Evolutionary conservation across 2,888 invertebrate species (phyloP), one percentile per base, ranked within the genome.

Genomic region (Calameuta idolon): DNA sequence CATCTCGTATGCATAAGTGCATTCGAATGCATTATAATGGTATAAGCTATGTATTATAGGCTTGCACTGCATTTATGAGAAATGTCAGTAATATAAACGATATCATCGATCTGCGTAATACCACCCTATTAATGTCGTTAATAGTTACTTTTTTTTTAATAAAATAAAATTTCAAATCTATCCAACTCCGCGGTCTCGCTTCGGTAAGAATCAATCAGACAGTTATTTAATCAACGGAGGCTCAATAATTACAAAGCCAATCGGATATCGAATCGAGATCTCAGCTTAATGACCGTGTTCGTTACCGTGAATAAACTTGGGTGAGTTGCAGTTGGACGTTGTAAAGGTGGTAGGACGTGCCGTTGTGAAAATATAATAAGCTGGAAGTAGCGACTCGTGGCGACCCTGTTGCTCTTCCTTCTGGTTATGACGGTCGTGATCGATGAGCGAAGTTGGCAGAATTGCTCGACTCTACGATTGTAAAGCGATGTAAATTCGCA

Each of bases 221-320:
- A 34, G 75, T 55, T 71, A 75, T 75, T 84, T 78, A 80, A 85
- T 81, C 80, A 81, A 69, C 74, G 73, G 76, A 77, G 79, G 78
- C 77, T 79, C 74, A 77, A 83, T 82, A 82, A 85, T 86, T 83
- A 80, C 82, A 77, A 81, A 85, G 78, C 78, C 80, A 73, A 83
- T 82, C 78, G 79, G 75, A 77, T 79, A 79, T 84, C 83, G 84
- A 83, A 79, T 79, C 79, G 71, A 71, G 71, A 71, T 71, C 71
- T 71, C 31, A 4, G 33, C 71, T 12, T 71, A 71, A 71, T 71
- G 71, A 12, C 71, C 71, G 71, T 31, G 71, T 71, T 33, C 12
- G 71, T 34, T 71, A 55, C 23, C 55, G 55, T 55, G 55, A 55
- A 55, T 55, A 55, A 55, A 55, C 55, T 23, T 55, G 23, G 55